Evolutionary conservation across 2,888 invertebrate genomes (phyloP).

Genomic region (Lacanobia oleracea): DNA sequence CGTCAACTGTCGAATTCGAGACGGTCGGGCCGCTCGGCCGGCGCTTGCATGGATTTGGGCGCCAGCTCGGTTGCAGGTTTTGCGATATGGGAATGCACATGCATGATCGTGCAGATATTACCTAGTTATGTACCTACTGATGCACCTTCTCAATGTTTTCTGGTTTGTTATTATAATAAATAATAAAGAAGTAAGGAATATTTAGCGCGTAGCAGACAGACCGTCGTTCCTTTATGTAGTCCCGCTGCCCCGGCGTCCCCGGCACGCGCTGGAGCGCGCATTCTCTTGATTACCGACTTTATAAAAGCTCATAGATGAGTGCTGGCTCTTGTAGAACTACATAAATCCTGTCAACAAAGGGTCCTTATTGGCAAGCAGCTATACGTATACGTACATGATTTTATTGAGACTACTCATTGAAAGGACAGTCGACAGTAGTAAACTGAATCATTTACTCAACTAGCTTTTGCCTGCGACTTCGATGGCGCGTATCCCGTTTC

Average conservation of each 20-base stretch:
- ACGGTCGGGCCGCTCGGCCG: constrained; percentile 6
- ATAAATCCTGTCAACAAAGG: constrained; percentile 21
- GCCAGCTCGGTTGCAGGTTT: constrained; percentile 11
- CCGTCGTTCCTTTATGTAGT: not conserved
- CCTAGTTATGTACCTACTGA: not conserved
- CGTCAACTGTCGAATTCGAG: not conserved
- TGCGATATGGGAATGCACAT: constrained; percentile 11
- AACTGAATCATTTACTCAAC: not conserved
- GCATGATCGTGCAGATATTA: constrained; percentile 20
- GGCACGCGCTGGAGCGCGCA: not conserved
- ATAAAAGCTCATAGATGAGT: constrained; percentile 1
- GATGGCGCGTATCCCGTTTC: too few relatives aligned
- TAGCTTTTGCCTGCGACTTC: too few relatives aligned
- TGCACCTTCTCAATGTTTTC: not conserved
- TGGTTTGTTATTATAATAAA: not conserved
- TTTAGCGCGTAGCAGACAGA: not conserved
- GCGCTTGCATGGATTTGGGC: not conserved
- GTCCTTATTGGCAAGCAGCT: not conserved
- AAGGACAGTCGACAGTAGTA: not conserved
- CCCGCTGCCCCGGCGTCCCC: not conserved
- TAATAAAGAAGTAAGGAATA: not conserved
- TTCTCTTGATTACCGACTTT: not conserved
- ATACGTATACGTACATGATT: not conserved
- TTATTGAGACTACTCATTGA: too few relatives aligned
- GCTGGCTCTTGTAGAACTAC: constrained; percentile 4